Evolutionary conservation across 1,140 invertebrate genomes (phyloP), one percentile per base, ranked within the genome.

Genomic region (Telenomus remus): DNA sequence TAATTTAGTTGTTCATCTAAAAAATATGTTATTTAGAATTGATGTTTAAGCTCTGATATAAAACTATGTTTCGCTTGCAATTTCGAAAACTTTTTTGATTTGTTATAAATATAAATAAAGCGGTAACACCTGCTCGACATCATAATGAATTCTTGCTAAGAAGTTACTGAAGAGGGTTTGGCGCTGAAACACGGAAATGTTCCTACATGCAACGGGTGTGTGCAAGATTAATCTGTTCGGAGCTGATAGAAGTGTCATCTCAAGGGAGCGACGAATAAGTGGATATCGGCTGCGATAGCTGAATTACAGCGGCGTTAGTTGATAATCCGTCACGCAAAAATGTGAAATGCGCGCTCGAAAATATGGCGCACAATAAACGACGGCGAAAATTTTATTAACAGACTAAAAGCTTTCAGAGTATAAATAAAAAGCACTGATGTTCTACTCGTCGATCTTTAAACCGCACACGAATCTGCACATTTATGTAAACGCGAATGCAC

Each of bases 171-270:
- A n/a, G n/a, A n/a, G n/a, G n/a, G n/a, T n/a, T n/a, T 27, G 19
- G 6, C 6, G 19, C 1, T 68, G 46, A 11, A 5, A 37, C 12
- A 51, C 55, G 71, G 50, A 63, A 33, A 34, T 48, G 57, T 68
- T 57, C 65, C 63, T 13, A 63, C n/a, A 6, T 47, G 14, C 10
- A 71, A 48, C 42, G 47, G 43, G 35, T 56, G 44, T 35, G 10
- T 8, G 19, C 19, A 14, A 48, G 51, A 61, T 71, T 78, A 72
- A 79, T 68, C 69, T 51, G 69, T 61, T 76, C 60, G 70, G 56
- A 65, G 69, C 60, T 39, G 27, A 35, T 43, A 64, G 63, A 76
- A 69, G 74, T 76, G 74, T 65, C 63, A 42, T 76, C 66, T 65
- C 55, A 55, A 27, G 2, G 19, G 19, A 50, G 60, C 70, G 37